Conservation (phyloP, 2,888 invertebrate species). For the Synergus gifuensis region DNA sequence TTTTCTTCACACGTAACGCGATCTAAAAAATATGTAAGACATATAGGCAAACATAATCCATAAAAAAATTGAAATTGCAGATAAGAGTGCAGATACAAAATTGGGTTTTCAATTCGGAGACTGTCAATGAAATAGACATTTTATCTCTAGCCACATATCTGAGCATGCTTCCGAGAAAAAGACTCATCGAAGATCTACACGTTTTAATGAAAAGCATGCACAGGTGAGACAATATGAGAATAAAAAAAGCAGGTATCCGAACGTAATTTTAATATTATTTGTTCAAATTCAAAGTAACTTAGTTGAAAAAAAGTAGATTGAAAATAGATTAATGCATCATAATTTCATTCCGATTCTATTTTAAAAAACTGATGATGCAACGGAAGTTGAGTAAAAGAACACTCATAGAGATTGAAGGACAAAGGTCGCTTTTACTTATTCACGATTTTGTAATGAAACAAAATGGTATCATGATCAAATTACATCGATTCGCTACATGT, state of each 20-base stretch:
- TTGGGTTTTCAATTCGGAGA: slow-evolving; percentile 70
- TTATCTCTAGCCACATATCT: slow-evolving; percentile 73
- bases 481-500: slow-evolving; percentile 71
- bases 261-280: too few relatives aligned
- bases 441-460: slow-evolving; percentile 65
- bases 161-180: slow-evolving; percentile 73
- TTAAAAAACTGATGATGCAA: background rate
- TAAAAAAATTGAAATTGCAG: slow-evolving; percentile 58
- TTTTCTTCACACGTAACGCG: slow-evolving; percentile 36
- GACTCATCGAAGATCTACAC: slow-evolving; percentile 72
- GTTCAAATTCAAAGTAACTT: too few relatives aligned
- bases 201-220: slow-evolving; percentile 73
- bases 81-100: slow-evolving; percentile 72
- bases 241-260: background rate
- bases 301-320: too few relatives aligned
- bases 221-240: slow-evolving; percentile 60
- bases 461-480: slow-evolving; percentile 66
- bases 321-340: too few relatives aligned
- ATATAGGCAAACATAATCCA: slow-evolving; percentile 46
- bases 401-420: slow-evolving; percentile 59
- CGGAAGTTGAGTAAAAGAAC: slow-evolving; percentile 45
- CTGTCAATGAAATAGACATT: slow-evolving; percentile 73
- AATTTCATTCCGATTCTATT: too few relatives aligned
- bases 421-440: slow-evolving; percentile 63
- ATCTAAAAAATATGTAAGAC: slow-evolving; percentile 27